Evolutionary conservation across 2,888 invertebrate genomes (phyloP).

Genomic region (Lasioglossum malachurum): DNA sequence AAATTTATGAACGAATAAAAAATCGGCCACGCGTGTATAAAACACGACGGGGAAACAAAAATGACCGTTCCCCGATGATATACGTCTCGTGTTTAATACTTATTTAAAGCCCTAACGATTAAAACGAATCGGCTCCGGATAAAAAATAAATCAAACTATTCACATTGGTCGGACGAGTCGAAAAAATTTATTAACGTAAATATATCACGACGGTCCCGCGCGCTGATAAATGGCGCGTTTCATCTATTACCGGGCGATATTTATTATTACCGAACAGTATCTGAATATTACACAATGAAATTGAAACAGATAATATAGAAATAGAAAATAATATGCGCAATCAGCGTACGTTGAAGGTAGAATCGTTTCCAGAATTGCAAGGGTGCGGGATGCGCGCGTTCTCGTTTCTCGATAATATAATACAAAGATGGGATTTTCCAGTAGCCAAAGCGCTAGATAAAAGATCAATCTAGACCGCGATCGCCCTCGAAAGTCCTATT

Average conservation of each 20-base stretch:
- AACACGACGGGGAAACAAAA: slow-evolving; percentile 20
- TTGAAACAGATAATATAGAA: background rate
- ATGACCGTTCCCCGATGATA: slow-evolving; percentile 23
- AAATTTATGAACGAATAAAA: slow-evolving; percentile 29
- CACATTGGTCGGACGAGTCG: background rate
- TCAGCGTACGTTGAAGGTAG: background rate
- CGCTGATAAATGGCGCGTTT: background rate
- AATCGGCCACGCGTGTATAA: slow-evolving; percentile 18
- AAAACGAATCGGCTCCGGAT: background rate
- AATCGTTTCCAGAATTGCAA: too few relatives aligned
- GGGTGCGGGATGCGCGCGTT: too few relatives aligned
- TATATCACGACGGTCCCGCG: background rate
- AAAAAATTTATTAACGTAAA: slow-evolving; percentile 4
- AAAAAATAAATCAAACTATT: slow-evolving; percentile 25
- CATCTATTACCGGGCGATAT: background rate
- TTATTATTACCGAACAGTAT: slow-evolving; percentile 1
- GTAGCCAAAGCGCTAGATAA: too few relatives aligned
- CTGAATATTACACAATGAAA: background rate
- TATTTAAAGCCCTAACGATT: slow-evolving; percentile 38
- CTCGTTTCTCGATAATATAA: too few relatives aligned
- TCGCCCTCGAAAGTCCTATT: too few relatives aligned
- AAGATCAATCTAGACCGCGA: too few relatives aligned
- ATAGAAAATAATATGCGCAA: background rate
- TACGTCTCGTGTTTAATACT: slow-evolving; percentile 24
- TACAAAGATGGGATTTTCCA: too few relatives aligned